Conservation (phyloP, 2,888 invertebrate genomes). For the Mimumesa dahlbomi region DNA sequence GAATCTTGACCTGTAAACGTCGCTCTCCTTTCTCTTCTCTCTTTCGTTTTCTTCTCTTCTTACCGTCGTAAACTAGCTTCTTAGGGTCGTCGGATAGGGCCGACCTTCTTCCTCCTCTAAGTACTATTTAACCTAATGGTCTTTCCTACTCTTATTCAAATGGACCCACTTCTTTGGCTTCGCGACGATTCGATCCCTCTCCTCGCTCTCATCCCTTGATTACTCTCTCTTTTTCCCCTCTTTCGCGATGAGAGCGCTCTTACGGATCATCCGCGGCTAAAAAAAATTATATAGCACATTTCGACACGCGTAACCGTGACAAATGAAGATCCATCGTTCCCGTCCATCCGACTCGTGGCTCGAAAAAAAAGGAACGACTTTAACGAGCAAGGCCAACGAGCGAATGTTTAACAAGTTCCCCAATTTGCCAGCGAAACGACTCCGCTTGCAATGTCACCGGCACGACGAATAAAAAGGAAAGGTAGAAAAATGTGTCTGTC, state of each 20-base stretch:
- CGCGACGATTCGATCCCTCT: background rate
- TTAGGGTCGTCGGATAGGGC: conserved; percentile 7
- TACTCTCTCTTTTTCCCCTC: conserved; percentile 6
- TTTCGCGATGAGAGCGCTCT: background rate
- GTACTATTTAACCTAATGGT: conserved; percentile 51
- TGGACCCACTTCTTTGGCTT: conserved; percentile 16
- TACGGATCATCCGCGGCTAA: too few species aligned
- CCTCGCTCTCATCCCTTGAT: background rate
- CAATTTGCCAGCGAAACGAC: too few species aligned
- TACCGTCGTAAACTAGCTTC: conserved; percentile 12
- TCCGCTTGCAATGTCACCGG: too few species aligned
- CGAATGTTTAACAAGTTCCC: too few species aligned
- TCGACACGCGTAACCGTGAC: background rate
- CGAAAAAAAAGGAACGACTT: background rate
- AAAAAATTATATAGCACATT: background rate
- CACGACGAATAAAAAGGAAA: too few species aligned
- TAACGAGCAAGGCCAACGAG: too few species aligned
- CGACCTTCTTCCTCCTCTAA: conserved; percentile 8
- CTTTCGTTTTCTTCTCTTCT: conserved; percentile 35
- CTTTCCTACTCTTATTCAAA: conserved; percentile 36
- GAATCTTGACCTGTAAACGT: conserved; percentile 66
- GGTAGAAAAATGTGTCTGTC: too few species aligned
- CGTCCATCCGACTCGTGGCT: background rate
- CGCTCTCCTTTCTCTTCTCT: background rate
- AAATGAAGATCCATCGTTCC: background rate